Conservation (phyloP, 2,888 invertebrate genomes). For the Leptinotarsa rubiginosa region DNA sequence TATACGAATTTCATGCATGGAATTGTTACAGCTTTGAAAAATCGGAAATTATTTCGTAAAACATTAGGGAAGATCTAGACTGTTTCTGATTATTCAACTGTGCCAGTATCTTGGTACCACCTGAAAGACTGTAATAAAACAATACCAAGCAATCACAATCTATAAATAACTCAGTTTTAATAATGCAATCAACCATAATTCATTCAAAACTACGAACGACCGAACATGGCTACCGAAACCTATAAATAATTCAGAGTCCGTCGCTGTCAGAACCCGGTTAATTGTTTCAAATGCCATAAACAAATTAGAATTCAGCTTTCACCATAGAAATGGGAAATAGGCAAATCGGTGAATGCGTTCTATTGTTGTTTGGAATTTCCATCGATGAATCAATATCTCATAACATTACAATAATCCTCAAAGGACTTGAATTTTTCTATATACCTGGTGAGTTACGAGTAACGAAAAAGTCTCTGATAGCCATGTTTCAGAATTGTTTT, state of each 20-base stretch:
- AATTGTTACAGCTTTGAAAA: no score
- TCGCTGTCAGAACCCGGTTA: conserved; percentile 23
- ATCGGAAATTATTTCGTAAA: no score
- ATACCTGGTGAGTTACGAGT: no score
- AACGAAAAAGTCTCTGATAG: no score
- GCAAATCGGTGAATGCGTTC: conserved; percentile 1
- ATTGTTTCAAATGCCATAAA: conserved; percentile 28
- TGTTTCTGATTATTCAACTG: no score
- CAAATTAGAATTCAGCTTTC: conserved; percentile 20
- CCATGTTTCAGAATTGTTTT: no score
- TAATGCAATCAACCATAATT: conserved; percentile 7
- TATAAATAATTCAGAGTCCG: conserved; percentile 22
- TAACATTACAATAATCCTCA: no score
- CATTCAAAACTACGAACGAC: conserved; percentile 5
- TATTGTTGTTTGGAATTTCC: background rate
- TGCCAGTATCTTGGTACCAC: no score
- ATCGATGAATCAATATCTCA: background rate
- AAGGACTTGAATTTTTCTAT: no score
- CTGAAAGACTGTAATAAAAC: no score
- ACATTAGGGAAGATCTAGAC: no score
- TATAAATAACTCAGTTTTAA: background rate
- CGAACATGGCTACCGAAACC: conserved; percentile 3
- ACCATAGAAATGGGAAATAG: conserved; percentile 18
- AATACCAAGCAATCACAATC: background rate
- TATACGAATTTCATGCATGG: no score